A percentile compares a stretch with the other conserved stretches of the same genome.
Conservation (phyloP, 2,888 invertebrate genomes). For the Tromatobia lineatoria region DNA sequence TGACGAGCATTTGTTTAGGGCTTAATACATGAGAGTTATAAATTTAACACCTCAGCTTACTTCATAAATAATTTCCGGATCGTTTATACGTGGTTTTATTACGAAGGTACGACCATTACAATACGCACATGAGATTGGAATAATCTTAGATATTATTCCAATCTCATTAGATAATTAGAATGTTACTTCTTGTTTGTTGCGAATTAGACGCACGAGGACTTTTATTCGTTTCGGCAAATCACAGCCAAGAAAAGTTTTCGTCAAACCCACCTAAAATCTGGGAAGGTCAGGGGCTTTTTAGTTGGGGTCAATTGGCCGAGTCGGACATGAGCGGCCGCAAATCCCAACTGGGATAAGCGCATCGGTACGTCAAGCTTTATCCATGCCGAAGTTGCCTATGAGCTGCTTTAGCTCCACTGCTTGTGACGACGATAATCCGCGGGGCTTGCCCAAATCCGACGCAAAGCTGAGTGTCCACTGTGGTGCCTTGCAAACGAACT, state of each 20-base stretch:
- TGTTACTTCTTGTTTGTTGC: no score
- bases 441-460: conserved; percentile 52
- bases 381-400: conserved; percentile 49
- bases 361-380: conserved; percentile 55
- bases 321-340: conserved; percentile 20
- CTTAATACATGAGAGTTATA: conserved; percentile 1
- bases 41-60: background rate
- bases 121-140: no score
- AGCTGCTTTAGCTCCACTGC: background rate
- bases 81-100: background rate
- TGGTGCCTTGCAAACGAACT: conserved; percentile 32
- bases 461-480: conserved; percentile 40
- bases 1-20: background rate
- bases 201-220: no score
- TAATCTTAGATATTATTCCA: no score
- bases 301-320: conserved; percentile 39
- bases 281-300: conserved; percentile 11
- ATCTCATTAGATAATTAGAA: no score
- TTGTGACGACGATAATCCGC: conserved; percentile 58
- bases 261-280: background rate
- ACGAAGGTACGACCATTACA: background rate
- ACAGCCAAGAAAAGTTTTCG: conserved; percentile 9
- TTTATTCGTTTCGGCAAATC: no score
- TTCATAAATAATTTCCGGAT: background rate
- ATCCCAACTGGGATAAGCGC: conserved; percentile 58